Conservation (phyloP, 2,888 invertebrate genomes). For the Drosophila recens region DNA sequence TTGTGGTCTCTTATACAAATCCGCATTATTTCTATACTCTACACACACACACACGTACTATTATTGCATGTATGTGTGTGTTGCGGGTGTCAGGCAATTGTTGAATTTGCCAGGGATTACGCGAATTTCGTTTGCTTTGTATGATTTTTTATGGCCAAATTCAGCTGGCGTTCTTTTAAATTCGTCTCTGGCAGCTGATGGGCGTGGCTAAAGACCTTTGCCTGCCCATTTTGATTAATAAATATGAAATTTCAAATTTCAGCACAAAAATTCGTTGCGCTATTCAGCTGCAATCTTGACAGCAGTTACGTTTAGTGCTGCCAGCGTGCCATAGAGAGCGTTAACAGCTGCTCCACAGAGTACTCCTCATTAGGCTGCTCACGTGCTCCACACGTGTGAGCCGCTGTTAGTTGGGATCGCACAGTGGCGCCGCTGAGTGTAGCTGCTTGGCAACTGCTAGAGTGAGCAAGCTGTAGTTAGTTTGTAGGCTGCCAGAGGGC, state of each 20-base stretch:
- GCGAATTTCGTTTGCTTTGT: slow-evolving; percentile 19
- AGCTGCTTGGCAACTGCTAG: neutral
- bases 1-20: slow-evolving; percentile 51
- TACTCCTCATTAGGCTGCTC: neutral
- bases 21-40: slow-evolving; percentile 20
- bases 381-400: neutral
- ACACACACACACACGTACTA: neutral
- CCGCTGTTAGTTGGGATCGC: neutral
- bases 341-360: neutral
- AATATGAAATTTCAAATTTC: slow-evolving; percentile 24
- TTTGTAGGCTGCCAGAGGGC: neutral
- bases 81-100: slow-evolving; percentile 43
- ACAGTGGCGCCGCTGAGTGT: slow-evolving; percentile 12
- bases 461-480: neutral
- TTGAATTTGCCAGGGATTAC: slow-evolving; percentile 58
- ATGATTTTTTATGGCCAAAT: slow-evolving; percentile 37
- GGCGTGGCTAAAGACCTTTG: slow-evolving; percentile 40
- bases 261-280: slow-evolving; percentile 44
- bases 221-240: slow-evolving; percentile 19
- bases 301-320: slow-evolving; percentile 2
- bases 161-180: slow-evolving; percentile 26
- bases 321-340: slow-evolving; percentile 22
- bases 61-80: slow-evolving; percentile 6
- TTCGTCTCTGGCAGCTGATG: slow-evolving; percentile 12
- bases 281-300: slow-evolving; percentile 37